A percentile compares a stretch with the other conserved stretches of the same genome.
phyloP scores from a whole-genome alignment of 2,113 vertebrate species.

The Bubo blakistoni region DNA sequence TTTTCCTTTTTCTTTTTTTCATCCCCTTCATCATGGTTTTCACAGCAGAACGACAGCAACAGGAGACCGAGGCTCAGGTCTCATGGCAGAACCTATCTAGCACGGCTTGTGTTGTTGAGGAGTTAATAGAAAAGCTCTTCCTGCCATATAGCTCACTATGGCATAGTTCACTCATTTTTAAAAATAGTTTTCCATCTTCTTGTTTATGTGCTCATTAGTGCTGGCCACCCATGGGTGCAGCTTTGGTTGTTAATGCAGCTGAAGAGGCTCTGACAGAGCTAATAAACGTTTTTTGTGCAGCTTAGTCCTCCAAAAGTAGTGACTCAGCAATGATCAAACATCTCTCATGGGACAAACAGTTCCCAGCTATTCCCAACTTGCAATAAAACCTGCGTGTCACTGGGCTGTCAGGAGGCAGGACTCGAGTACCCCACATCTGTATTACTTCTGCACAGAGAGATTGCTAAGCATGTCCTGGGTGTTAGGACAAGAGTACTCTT shows the following conservation, averaged over 20 bases:
- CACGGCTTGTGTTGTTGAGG: neutral
- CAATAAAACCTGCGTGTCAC: neutral
- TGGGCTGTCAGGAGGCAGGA: neutral
- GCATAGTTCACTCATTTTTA: neutral
- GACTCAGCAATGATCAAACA: slow-evolving; percentile 34
- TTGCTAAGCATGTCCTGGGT: slow-evolving; percentile 20
- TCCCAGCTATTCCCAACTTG: slow-evolving; percentile 13
- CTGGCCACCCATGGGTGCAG: slow-evolving; percentile 3
- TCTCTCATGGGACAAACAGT: slow-evolving; percentile 25
- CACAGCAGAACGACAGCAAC: neutral
- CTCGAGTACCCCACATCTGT: neutral
- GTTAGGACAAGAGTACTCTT: slow-evolving; percentile 30
- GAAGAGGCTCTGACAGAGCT: slow-evolving; percentile 6
- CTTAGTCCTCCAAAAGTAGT: neutral
- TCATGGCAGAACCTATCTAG: neutral
- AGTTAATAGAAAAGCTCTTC: neutral
- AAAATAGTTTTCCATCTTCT: neutral
- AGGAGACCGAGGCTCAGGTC: fast-evolving
- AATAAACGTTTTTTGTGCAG: neutral
- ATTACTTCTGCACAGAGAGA: neutral
- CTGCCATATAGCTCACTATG: neutral
- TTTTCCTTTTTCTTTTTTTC: neutral
- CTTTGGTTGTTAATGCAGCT: neutral
- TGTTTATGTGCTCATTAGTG: neutral
- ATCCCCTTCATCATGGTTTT: neutral